Evolutionary conservation across 2,888 invertebrate species (phyloP), one percentile per base, ranked within the genome.

Genomic region (Molorchus minor): DNA sequence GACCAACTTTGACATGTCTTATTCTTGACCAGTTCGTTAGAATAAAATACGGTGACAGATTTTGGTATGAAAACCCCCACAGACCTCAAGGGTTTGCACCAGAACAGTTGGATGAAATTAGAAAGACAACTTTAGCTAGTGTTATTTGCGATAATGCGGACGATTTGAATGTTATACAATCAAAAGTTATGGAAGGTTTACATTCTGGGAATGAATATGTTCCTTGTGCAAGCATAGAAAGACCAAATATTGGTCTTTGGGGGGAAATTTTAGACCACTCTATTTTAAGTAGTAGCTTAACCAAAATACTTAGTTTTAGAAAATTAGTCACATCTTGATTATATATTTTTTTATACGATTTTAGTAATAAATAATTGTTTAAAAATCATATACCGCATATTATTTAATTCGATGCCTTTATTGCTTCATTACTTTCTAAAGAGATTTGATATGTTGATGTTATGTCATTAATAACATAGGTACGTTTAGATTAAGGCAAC

Each of bases 1-100:
- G 96, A 0, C 92, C 95, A 0, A 90, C 94, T 1, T 86, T 95
- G 52, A 90, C 88, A 13, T 96, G 96, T 73, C 83, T 96, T 61
- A 83, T 96, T 43, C 85, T 90, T 0, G 92, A 93, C 81, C 96
- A 96, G 82, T 96, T 96, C 81, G 79, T 88, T 13, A 82, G 93
- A 44, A 78, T 94, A 19, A 93, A 93, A 81, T 78, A 82, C 36
- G 96, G 92, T 0, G 96, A 96, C 80, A 83, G 94, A 43, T 93
- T 87, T 82, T 96, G 94, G 93, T 96, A 95, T 75, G 96, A 96
- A 79, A 88, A 88, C 29, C 80, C 82, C 1, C 84, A 87, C 56
- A 80, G 84, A 29, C 84, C 85, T 0, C 85, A 89, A 61, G 85
- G 85, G 2, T 94, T 94, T 71, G 87, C 87, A 1, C 74, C 81